Evolutionary conservation across 2,888 invertebrate species (phyloP).

Genomic region (Callimorpha dominula): DNA sequence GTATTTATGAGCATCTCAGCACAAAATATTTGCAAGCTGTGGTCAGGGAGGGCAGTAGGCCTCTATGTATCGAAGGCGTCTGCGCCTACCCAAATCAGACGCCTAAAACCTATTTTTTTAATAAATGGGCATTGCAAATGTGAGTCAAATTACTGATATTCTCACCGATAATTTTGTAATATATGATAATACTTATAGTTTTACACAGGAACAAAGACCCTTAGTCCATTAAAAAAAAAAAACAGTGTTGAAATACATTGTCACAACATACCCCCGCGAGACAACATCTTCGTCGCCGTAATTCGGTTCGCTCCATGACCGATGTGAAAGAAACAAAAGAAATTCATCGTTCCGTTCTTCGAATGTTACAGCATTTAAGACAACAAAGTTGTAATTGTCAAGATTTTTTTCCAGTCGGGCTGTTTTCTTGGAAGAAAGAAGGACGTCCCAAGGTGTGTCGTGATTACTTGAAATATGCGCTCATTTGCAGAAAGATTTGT

Average conservation of each 20-base stretch:
- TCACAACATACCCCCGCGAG: constrained; percentile 69
- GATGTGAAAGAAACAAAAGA: constrained; percentile 73
- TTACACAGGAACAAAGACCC: background rate
- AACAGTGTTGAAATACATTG: constrained; percentile 54
- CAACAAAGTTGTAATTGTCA: constrained; percentile 75
- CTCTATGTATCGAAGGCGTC: background rate
- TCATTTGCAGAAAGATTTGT: constrained; percentile 69
- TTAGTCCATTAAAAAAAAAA: constrained; percentile 8
- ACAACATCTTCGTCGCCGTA: constrained; percentile 65
- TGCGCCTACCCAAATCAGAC: no score
- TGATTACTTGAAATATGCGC: constrained; percentile 66
- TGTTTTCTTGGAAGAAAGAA: constrained; percentile 76
- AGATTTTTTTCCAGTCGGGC: constrained; percentile 64
- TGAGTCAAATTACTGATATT: no score
- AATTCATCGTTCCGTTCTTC: constrained; percentile 65
- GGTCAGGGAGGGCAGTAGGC: background rate
- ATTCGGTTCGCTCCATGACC: constrained; percentile 71
- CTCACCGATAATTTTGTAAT: background rate
- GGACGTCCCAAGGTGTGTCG: constrained; percentile 67
- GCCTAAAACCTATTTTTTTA: no score
- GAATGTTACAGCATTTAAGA: constrained; percentile 61
- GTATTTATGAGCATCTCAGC: background rate
- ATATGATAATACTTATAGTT: background rate
- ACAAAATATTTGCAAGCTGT: background rate
- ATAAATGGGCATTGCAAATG: no score